Evolutionary conservation across 2,888 invertebrate species (phyloP), one percentile per base, ranked within the genome.

Genomic region (Ochlodes sylvanus): DNA sequence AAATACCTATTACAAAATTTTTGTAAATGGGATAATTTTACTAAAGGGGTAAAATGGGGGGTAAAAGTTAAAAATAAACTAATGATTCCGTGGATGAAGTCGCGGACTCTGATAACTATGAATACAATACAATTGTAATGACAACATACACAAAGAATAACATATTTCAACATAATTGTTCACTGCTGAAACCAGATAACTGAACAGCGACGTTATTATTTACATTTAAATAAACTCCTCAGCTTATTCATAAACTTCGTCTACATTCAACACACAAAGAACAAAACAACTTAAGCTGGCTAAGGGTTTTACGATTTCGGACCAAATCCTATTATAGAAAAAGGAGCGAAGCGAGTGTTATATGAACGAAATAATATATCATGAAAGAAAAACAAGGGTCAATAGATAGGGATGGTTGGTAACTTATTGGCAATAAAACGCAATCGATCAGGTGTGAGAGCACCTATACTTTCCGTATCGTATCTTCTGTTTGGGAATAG

Each of bases 331-430:
- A 44, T 66, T 60, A 66, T 61, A 67, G 60, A 50, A 63, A 63
- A 54, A 47, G 15, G 44, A 17, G 19, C 54, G 34, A 32, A 21
- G 27, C 17, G 58, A 67, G 66, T 60, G 60, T 42, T 61, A 66
- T 66, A 60, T 67, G 60, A 44, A 32, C 44, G 42, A 67, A 67
- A 67, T 61, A 67, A 67, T 61, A 67, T 61, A 61, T 66, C 66
- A 66, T 66, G 66, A 66, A 66, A 66, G 60, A 61, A 66, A 66
- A 66, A 61, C 60, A 66, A 52, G 50, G 66, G 66, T 66, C 66
- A 66, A 66, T 66, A 66, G 54, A 60, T 56, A 55, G 44, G 62
- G 55, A 54, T 63, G 60, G 42, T 60, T 15, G 41, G 58, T 66
- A 42, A 54, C 52, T 60, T 66, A 66, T 66, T 41, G 60, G 66